Evolutionary conservation across 2,888 invertebrate genomes (phyloP).

Genomic region (Hofmannophila pseudospretella): DNA sequence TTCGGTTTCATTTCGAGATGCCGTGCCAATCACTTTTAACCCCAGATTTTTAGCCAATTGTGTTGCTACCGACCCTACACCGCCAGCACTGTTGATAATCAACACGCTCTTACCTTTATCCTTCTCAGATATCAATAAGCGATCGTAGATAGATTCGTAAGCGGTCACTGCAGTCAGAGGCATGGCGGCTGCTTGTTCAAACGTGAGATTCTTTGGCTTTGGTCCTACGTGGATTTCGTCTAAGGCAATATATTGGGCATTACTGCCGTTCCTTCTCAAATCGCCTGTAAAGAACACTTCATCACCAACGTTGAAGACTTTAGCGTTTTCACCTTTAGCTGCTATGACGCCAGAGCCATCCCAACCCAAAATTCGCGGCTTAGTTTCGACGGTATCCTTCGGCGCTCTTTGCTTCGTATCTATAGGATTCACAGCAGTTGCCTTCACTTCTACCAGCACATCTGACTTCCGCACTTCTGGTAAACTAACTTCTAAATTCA

Average conservation of each 20-base stretch:
- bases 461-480: constrained; percentile 44
- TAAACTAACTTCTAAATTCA: constrained; percentile 53
- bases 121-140: constrained; percentile 49
- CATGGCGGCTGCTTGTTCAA: constrained; percentile 66
- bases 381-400: constrained; percentile 42
- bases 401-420: constrained; percentile 60
- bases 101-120: constrained; percentile 55
- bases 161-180: constrained; percentile 58
- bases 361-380: constrained; percentile 56
- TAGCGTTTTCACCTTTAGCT: constrained; percentile 41
- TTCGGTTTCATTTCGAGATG: constrained; percentile 49
- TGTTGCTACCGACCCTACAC: constrained; percentile 60
- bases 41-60: constrained; percentile 56
- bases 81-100: constrained; percentile 63
- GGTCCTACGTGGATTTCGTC: constrained; percentile 48
- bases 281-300: constrained; percentile 62
- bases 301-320: constrained; percentile 49
- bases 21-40: constrained; percentile 61
- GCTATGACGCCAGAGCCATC: constrained; percentile 61
- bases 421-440: constrained; percentile 60
- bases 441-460: constrained; percentile 58
- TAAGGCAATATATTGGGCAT: constrained; percentile 56
- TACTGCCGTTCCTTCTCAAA: constrained; percentile 48
- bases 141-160: constrained; percentile 53
- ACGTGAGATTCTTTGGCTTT: constrained; percentile 55